Evolutionary conservation across 2,888 invertebrate genomes (phyloP).

Genomic region (Polydrusus tereticollis): DNA sequence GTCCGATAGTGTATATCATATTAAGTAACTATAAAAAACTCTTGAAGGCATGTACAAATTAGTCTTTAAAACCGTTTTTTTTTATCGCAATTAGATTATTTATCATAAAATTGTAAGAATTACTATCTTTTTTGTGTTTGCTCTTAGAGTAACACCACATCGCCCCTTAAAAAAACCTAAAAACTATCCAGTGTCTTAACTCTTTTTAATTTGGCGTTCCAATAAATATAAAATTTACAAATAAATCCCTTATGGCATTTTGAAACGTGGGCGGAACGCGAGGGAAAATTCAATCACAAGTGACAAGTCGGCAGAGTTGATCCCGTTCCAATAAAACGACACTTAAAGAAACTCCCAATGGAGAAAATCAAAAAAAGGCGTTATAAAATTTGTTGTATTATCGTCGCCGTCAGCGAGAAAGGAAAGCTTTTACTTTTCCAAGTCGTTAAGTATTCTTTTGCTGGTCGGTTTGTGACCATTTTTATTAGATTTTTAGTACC

Average conservation of each 20-base stretch:
- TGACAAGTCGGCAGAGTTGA: slow-evolving; percentile 40
- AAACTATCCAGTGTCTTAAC: too few relatives aligned
- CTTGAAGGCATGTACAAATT: too few relatives aligned
- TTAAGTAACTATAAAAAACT: too few relatives aligned
- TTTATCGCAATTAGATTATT: too few relatives aligned
- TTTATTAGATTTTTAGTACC: background rate
- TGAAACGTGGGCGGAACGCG: slow-evolving; percentile 14
- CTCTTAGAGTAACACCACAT: too few relatives aligned
- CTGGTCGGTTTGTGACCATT: background rate
- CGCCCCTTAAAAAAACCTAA: too few relatives aligned
- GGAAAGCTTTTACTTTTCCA: slow-evolving; percentile 16
- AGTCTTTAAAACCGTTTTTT: too few relatives aligned
- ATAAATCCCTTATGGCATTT: slow-evolving; percentile 5
- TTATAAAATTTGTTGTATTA: slow-evolving; percentile 44
- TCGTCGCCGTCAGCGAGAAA: slow-evolving; percentile 31
- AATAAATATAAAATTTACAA: background rate
- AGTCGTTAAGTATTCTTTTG: background rate
- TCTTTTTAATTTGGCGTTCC: background rate
- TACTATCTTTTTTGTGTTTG: too few relatives aligned
- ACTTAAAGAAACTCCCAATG: slow-evolving; percentile 35
- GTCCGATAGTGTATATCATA: too few relatives aligned
- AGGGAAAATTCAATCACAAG: slow-evolving; percentile 41
- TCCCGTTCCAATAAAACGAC: slow-evolving; percentile 43
- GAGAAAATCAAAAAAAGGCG: slow-evolving; percentile 42
- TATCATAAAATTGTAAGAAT: too few relatives aligned